Evolutionary conservation across 2,797 vertebrate species (phyloP).

Genomic region (Dallia pectoralis): DNA sequence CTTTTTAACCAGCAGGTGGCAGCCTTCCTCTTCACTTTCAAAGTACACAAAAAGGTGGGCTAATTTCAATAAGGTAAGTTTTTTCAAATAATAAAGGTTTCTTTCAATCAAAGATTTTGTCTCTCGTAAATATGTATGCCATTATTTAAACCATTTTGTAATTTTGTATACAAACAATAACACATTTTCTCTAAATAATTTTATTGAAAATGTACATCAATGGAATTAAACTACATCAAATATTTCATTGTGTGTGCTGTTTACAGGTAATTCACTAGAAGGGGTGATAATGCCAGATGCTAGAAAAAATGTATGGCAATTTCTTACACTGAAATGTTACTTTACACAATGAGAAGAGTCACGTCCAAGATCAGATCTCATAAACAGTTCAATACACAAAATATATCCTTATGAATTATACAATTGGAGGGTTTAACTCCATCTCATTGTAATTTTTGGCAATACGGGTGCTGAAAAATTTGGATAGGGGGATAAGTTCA

Average conservation of each 20-base stretch:
- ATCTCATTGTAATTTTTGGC: constrained; percentile 71
- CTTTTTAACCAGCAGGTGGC: not conserved
- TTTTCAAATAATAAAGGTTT: too few species aligned
- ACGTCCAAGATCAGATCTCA: constrained; percentile 71
- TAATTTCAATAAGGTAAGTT: not conserved
- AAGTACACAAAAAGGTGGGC: not conserved
- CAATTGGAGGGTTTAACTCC: constrained; percentile 69
- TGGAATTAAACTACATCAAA: constrained; percentile 72
- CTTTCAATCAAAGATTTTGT: too few species aligned
- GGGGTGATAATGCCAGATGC: constrained; percentile 62
- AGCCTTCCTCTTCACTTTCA: not conserved
- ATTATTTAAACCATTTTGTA: not conserved
- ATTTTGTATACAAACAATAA: constrained; percentile 1
- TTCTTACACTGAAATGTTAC: constrained; percentile 70
- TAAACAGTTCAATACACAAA: constrained; percentile 81
- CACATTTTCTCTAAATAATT: constrained; percentile 54
- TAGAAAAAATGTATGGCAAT: constrained; percentile 72
- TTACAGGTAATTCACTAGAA: constrained; percentile 60
- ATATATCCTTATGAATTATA: constrained; percentile 84
- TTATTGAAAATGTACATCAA: constrained; percentile 85
- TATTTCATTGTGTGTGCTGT: constrained; percentile 64
- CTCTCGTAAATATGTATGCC: too few species aligned
- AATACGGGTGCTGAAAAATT: constrained; percentile 61
- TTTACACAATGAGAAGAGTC: constrained; percentile 65
- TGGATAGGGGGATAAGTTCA: constrained; percentile 59